Evolutionary conservation across 2,113 vertebrate genomes (phyloP).

Genomic region (Antechinus stuartii): DNA sequence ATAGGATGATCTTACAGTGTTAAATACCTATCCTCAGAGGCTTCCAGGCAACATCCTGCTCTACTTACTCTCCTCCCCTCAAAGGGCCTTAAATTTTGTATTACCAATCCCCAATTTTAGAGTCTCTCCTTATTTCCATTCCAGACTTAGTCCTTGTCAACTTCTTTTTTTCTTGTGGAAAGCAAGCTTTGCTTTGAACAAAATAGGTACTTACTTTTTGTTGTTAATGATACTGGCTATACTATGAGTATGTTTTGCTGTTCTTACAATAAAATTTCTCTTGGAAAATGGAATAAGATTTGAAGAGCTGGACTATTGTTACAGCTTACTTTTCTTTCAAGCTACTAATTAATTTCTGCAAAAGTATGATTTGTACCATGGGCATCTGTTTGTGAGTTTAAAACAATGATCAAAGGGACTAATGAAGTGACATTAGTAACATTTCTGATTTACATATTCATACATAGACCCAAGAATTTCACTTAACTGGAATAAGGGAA

Average conservation of each 20-base stretch:
- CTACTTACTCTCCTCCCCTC: neutral
- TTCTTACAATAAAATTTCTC: neutral
- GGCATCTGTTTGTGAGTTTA: neutral
- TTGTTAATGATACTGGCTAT: neutral
- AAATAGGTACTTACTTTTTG: neutral
- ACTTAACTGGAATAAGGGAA: neutral
- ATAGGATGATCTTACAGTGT: too few relatives aligned
- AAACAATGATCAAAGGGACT: neutral
- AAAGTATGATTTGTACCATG: neutral
- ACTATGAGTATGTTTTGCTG: neutral
- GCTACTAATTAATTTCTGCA: neutral
- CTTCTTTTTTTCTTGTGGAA: neutral
- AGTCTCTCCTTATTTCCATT: neutral
- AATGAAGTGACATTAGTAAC: neutral
- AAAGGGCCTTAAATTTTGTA: neutral
- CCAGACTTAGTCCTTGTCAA: neutral
- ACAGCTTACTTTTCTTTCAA: neutral
- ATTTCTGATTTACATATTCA: neutral
- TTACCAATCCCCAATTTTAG: neutral
- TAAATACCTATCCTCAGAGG: too few relatives aligned
- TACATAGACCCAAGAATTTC: neutral
- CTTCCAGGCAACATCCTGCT: too few relatives aligned
- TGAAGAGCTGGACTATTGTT: neutral
- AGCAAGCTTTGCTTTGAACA: neutral
- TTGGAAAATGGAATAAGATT: neutral